Percentiles rank a stretch among this genome's conserved stretches.
phyloP scores from a whole-genome alignment of 2,797 vertebrate species.

The Sebastes steindachneri region DNA sequence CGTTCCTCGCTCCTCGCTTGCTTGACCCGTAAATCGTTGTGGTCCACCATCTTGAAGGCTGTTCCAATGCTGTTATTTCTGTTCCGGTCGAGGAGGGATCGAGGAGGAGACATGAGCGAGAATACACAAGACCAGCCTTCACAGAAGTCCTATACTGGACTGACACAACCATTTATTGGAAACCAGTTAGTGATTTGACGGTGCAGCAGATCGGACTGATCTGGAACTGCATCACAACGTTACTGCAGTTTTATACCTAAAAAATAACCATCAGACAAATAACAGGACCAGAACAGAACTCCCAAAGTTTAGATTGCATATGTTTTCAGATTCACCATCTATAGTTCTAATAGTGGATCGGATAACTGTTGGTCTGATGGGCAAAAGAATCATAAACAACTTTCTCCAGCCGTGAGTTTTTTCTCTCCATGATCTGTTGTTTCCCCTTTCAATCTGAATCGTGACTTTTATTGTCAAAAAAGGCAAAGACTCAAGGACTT shows the following conservation, averaged over 20 bases:
- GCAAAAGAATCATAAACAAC: neutral
- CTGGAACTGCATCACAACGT: neutral
- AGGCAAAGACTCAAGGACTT: conserved; percentile 14
- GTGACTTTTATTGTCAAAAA: too few species aligned
- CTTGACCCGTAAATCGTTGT: neutral
- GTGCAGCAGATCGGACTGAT: neutral
- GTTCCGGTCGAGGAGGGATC: neutral
- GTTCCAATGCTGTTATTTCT: neutral
- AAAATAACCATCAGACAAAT: neutral
- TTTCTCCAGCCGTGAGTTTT: neutral
- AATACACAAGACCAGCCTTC: neutral
- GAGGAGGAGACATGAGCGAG: neutral
- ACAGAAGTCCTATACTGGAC: neutral
- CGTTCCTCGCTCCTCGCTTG: neutral
- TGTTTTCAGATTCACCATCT: neutral
- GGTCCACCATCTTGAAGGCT: neutral
- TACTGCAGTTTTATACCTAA: neutral
- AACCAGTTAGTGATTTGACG: neutral
- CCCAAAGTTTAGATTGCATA: neutral
- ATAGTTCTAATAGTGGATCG: neutral
- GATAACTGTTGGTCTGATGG: neutral
- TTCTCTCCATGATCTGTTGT: neutral
- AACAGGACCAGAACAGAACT: neutral
- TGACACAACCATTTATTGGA: neutral
- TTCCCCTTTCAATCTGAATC: neutral